Base-by-base conservation (phyloP, 2,113 vertebrate species). In the Pelvicachromis taeniatus region DNA sequence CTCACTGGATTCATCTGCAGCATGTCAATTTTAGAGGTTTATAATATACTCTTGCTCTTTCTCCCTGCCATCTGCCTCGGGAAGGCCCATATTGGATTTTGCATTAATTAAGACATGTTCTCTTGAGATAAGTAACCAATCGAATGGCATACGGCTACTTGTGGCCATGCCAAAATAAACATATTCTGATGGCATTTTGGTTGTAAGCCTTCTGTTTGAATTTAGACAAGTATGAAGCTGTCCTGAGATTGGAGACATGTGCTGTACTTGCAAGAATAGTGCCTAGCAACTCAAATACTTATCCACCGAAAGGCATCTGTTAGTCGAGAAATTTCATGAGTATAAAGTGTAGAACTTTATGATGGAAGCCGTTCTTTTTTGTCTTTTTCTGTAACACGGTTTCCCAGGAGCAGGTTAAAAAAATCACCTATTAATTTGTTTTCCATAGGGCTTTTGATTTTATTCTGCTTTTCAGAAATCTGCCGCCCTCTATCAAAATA, bases 381-480 rank as follows among this genome's bases (percentile, higher is more conserved):
- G 26, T 0, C 35, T 14, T 61, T 56, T 17, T 75, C 45, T 31
- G 23, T 13, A 17, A 52, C 40, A 26, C 70, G 2, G 26, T 52
- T 50, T 50, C 23, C 45, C 48, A 52, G 26, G 7, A 75, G 70
- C 70, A 11, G 45, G 26, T 75, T 52, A 45, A 45, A 0, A 75
- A 38, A 78, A 54, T 40, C 7, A n/a, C 45, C 7, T 6, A 23
- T 31, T 3, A 50, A 56, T 78, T 70, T 79, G 40, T 75, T 70
- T 82, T n/a, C 9, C 29, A 16, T 23, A 42, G 9, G 31, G 19
- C 23, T 77, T 84, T 53, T 78, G 58, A 86, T 53, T 53, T 52
- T 42, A 80, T 85, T 78, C 26, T 65, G 48, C 81, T 84, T 48
- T 26, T 58, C 52, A 87, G 77, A 84, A 63, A 82, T 78, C 52